A percentile compares a stretch with the other conserved stretches of the same genome.
phyloP scores from a whole-genome alignment of 92 coral and sea anemone species.

The Paramuricea clavata region DNA sequence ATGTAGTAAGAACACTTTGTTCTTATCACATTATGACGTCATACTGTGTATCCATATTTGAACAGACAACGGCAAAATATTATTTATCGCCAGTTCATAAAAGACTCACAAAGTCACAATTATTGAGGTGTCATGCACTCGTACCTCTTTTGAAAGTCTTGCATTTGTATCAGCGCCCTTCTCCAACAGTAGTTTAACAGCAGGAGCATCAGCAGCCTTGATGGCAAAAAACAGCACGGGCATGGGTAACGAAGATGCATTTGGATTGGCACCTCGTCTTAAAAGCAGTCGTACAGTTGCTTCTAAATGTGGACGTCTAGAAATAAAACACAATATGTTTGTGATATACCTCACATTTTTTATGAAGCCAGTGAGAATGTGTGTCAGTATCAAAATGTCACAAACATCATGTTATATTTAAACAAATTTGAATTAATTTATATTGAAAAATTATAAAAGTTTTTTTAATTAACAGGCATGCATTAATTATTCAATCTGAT shows the following conservation, averaged over 20 bases:
- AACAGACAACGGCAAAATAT: too few species aligned
- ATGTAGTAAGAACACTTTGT: too few species aligned
- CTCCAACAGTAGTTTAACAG: slow-evolving; percentile 88
- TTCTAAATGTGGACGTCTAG: slow-evolving; percentile 96
- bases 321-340: not conserved
- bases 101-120: too few species aligned
- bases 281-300: slow-evolving; percentile 94
- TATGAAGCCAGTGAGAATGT: too few species aligned
- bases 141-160: slow-evolving; percentile 82
- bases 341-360: not conserved
- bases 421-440: not conserved
- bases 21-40: too few species aligned
- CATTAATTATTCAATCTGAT: too few species aligned
- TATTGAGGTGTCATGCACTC: not conserved
- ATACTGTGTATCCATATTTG: too few species aligned
- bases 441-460: too few species aligned
- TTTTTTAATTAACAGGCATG: too few species aligned
- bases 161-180: slow-evolving; percentile 97
- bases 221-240: slow-evolving; percentile 99
- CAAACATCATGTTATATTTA: not conserved
- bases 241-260: slow-evolving; percentile 97
- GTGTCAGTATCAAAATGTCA: too few species aligned
- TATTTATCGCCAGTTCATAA: too few species aligned
- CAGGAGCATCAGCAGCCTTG: slow-evolving; percentile 97
- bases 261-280: slow-evolving; percentile 96